Evolutionary conservation across 35 echinoderm and acorn worm species (phyloP).

Genomic region (Heliocidaris tuberculata): DNA sequence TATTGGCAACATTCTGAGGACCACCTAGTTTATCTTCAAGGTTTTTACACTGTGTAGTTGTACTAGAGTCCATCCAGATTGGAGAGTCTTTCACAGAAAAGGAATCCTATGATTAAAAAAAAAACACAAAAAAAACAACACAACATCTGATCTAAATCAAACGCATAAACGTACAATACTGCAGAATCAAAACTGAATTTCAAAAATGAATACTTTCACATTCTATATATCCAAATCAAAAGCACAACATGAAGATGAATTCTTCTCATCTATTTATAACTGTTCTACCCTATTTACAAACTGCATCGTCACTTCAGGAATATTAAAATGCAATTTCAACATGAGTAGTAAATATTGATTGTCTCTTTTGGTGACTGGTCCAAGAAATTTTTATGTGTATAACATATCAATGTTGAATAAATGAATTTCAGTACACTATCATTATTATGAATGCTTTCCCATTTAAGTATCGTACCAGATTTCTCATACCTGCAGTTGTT

Average conservation of each 20-base stretch:
- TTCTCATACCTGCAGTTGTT: constrained; percentile 76
- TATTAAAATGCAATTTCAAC: background rate
- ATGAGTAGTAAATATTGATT: background rate
- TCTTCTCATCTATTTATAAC: no score
- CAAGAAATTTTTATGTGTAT: no score
- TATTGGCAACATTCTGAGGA: constrained; percentile 76
- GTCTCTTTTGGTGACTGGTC: background rate
- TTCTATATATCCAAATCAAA: background rate
- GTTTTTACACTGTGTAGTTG: constrained; percentile 76
- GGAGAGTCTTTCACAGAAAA: constrained; percentile 82
- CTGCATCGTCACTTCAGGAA: background rate
- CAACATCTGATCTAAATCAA: background rate
- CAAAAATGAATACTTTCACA: background rate
- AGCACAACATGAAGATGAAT: background rate
- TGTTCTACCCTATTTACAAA: no score
- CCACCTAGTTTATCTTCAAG: constrained; percentile 79
- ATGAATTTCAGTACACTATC: no score
- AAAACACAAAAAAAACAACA: no score
- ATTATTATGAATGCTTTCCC: no score
- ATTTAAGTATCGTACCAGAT: background rate
- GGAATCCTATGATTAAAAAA: constrained; percentile 55
- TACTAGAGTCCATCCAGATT: constrained; percentile 98
- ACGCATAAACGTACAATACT: background rate
- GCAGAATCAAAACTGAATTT: background rate
- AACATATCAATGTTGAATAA: no score